Base-by-base conservation (phyloP, 2,113 vertebrate species). In the Parus major region DNA sequence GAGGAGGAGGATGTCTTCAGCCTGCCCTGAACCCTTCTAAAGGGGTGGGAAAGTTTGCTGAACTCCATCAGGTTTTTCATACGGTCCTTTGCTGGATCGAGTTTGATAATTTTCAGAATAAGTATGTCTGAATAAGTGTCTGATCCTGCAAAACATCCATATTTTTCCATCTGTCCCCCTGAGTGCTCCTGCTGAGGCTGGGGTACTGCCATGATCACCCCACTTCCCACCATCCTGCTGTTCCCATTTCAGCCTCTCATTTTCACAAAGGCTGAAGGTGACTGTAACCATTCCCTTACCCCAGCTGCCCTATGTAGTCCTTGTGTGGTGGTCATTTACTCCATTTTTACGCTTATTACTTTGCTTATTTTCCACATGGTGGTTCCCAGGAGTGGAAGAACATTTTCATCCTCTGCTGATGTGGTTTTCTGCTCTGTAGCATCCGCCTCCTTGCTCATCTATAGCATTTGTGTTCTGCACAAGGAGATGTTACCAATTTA, bases 361-460 rank as follows among this genome's bases (percentile, higher is more conserved):
- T 68, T 66, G 71, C 71, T 92, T 88, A 83, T 94, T 95, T 95
- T 93, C 90, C 60, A 72, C 72, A 53, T 46, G 75, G 31, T 4
- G 7, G 44, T 75, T 31, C 69, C 71, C 39, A 52, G 61, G 42
- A 75, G 44, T 44, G 25, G 82, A 88, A 86, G 71, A 86, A 83
- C 4, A 52, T 83, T 96, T 94, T 88, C 44, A 46, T 92, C n/a
- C n/a, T 88, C 60, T 75, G 60, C 41, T 86, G 82, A 90, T 83
- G 79, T 25, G 14, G 44, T 95, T 95, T 95, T 96, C 93, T 95
- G 68, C 76, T 88, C 85, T 1, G 0, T 6, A 77, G 79, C 82
- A 88, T 82, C 82, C 0, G 0, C 27, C 56, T 95, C 70, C 71
- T 88, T 83, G 59, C 61, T 94, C 57, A 82, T 86, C 76, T 88